These are phyloP conservation scores for Colostygia pectinataria DNA, from an alignment of 2,888 invertebrate genomes.

Conservation along the genomic window DNA sequence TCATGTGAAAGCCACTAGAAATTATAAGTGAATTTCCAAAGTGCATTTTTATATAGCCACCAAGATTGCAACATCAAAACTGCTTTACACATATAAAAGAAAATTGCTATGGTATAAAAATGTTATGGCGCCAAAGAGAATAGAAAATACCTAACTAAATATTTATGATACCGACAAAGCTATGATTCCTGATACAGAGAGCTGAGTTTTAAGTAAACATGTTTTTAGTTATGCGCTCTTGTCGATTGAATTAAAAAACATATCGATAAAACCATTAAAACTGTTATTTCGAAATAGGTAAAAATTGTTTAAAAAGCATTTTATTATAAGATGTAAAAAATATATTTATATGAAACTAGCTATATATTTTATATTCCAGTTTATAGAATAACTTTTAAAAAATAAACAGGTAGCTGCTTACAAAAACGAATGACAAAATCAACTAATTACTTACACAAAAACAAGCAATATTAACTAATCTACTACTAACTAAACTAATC, in stretches of 20 bases:
- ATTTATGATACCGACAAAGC: constrained; percentile 29
- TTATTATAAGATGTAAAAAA: too few relatives aligned
- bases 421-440: too few relatives aligned
- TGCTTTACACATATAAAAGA: background rate
- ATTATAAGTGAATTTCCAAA: constrained; percentile 4
- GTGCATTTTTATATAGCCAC: constrained; percentile 6
- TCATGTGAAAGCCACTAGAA: background rate
- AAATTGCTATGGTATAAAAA: constrained; percentile 11
- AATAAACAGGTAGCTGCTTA: too few relatives aligned
- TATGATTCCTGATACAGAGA: constrained; percentile 21
- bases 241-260: constrained; percentile 7
- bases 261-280: too few relatives aligned
- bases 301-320: too few relatives aligned
- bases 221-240: constrained; percentile 23
- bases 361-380: too few relatives aligned
- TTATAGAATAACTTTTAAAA: too few relatives aligned
- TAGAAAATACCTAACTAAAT: constrained; percentile 20
- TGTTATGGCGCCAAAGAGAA: constrained; percentile 23
- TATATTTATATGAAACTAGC: too few relatives aligned
- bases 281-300: too few relatives aligned
- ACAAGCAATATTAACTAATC: too few relatives aligned
- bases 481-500: too few relatives aligned
- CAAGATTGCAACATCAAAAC: constrained; percentile 10
- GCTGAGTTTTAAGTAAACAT: constrained; percentile 21
- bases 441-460: too few relatives aligned